A percentile compares a stretch with the other conserved stretches of the same genome.
These are phyloP conservation scores for Chouioia cunea DNA, from an alignment of 2,888 invertebrate genomes.

Conservation along the genomic window DNA sequence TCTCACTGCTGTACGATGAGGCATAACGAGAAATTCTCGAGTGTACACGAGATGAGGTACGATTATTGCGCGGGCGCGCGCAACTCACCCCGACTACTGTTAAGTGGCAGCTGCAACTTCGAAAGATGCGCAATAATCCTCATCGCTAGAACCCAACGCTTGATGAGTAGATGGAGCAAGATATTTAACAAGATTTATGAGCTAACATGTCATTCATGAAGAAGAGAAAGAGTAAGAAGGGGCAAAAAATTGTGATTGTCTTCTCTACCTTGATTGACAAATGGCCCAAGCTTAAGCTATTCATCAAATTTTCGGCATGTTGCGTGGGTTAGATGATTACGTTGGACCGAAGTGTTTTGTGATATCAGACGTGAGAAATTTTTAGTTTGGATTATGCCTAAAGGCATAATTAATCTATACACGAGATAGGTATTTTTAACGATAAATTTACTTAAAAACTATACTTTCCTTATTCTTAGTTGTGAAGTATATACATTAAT, in stretches of 20 bases:
- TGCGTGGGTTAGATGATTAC: too few relatives aligned
- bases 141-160: conserved; percentile 11
- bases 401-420: too few relatives aligned
- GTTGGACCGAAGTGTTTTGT: too few relatives aligned
- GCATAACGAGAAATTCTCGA: conserved; percentile 35
- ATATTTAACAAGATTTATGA: conserved; percentile 64
- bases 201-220: conserved; percentile 41
- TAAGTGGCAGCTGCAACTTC: conserved; percentile 56
- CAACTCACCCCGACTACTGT: conserved; percentile 55
- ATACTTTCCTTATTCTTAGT: too few relatives aligned
- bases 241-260: too few relatives aligned
- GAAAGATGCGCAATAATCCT: conserved; percentile 23
- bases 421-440: too few relatives aligned
- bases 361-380: too few relatives aligned
- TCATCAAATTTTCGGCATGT: conserved; percentile 14
- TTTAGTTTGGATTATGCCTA: too few relatives aligned
- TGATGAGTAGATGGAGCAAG: conserved; percentile 60
- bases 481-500: too few relatives aligned
- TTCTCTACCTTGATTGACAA: conserved; percentile 34
- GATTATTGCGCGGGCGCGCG: conserved; percentile 53
- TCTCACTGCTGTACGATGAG: too few relatives aligned
- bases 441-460: too few relatives aligned
- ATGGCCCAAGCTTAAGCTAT: conserved; percentile 19
- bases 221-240: too few relatives aligned
- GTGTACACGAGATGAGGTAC: conserved; percentile 58